A percentile compares a stretch with the other conserved stretches of the same genome.
Evolutionary conservation across 2,113 vertebrate species (phyloP).

Genomic region (Ictalurus furcatus): DNA sequence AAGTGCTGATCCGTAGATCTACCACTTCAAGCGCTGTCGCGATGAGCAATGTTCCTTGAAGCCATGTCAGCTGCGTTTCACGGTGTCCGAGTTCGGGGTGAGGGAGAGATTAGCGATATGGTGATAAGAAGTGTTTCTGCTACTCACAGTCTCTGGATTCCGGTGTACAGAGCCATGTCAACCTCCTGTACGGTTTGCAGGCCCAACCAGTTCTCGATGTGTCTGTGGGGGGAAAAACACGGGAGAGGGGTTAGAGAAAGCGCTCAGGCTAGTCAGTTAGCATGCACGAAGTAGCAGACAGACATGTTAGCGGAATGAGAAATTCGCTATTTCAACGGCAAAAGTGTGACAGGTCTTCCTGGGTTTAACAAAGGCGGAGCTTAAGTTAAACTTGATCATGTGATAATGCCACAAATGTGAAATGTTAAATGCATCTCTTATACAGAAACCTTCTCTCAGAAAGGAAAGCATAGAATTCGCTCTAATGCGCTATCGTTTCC

Average conservation of each 20-base stretch:
- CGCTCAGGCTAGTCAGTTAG: neutral
- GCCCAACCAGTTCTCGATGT: constrained; percentile 93
- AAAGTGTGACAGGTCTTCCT: neutral
- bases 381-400: neutral
- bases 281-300: neutral
- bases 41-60: neutral
- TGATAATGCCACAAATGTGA: neutral
- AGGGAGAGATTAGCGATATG: neutral
- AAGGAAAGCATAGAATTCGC: no score
- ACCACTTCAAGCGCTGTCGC: neutral
- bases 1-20: constrained; percentile 17
- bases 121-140: neutral
- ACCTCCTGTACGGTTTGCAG: constrained; percentile 81
- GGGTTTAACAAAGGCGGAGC: neutral
- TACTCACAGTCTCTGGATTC: constrained; percentile 94
- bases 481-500: neutral
- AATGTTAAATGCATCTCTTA: neutral
- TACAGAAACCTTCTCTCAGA: neutral
- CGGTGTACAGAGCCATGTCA: constrained; percentile 92
- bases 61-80: neutral
- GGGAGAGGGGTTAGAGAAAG: neutral
- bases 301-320: neutral
- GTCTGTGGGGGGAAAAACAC: constrained; percentile 71
- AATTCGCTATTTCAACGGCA: neutral
- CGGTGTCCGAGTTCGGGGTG: neutral